These are phyloP conservation scores for Turritopsis rubra DNA, from an alignment of 30 jellyfish, hydroid and myxozoan species.

Conservation along the genomic window DNA sequence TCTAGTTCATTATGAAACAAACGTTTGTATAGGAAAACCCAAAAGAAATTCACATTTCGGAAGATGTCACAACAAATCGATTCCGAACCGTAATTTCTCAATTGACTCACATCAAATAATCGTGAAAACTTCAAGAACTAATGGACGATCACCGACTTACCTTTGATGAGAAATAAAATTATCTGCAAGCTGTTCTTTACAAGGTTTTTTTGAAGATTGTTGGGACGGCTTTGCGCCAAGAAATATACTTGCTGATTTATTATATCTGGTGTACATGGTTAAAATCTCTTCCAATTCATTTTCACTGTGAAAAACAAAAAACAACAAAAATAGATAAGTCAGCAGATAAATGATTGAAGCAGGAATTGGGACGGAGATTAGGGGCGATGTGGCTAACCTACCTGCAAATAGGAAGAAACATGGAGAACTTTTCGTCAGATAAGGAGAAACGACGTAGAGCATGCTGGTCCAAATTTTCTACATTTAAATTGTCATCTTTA, in stretches of 20 bases:
- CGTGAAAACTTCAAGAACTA: background rate
- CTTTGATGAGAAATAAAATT: background rate
- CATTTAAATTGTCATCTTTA: background rate
- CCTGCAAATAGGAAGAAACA: background rate
- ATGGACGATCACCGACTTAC: background rate
- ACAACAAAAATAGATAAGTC: background rate
- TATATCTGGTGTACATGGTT: constrained; percentile 47
- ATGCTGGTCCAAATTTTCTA: background rate
- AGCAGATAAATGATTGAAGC: background rate
- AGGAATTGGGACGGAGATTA: background rate
- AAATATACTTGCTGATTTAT: constrained; percentile 59
- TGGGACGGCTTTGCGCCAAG: constrained; percentile 46
- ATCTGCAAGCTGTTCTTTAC: background rate
- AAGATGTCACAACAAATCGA: no score
- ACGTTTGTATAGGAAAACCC: no score
- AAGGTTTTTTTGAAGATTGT: background rate
- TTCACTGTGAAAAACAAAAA: constrained; percentile 29
- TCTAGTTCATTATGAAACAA: no score
- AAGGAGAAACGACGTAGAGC: background rate
- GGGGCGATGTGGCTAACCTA: background rate
- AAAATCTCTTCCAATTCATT: constrained; percentile 53
- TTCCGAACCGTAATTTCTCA: no score
- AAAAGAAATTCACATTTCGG: no score
- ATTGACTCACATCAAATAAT: no score
- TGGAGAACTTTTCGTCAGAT: background rate